Base-by-base conservation (phyloP, 2,888 invertebrate genomes). In the Toxonevra muliebris region DNA sequence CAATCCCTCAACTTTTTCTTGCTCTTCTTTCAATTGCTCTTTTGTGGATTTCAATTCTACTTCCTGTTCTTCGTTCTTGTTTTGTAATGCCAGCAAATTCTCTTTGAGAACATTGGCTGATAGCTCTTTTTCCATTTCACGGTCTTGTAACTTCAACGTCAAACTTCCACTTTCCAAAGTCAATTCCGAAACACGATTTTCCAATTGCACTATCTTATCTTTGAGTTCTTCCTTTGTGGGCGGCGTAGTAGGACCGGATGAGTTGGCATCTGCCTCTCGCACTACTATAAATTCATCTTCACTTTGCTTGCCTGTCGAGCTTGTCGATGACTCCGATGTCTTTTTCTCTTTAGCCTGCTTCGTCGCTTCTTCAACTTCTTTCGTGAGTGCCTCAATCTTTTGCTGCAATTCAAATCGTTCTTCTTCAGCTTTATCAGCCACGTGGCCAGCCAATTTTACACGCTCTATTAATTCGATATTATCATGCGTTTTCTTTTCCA, bases 221-320 rank as follows among this genome's bases (percentile, higher is more conserved):
- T 85, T 84, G 42, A 83, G 62, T 61, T 80, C 76, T 64, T 81
- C 81, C 61, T 83, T 84, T 1, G 75, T 72, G 1, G 76, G 77
- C 2, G 78, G 77, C 40, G 74, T 72, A 0, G 77, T 75, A 4
- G 77, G 75, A 9, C 75, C 76, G 12, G 74, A 76, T 13, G 79
- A 71, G 12, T 75, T 74, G 7, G 76, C 75, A 54, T 82, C 81
- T 9, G 78, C 74, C 42, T 82, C 80, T 30, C 81, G 77, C 9
- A 84, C 82, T 15, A 84, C 82, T 64, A 84, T 84, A 74, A 82
- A 75, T 77, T 82, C 70, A 77, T 81, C 73, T 76, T 84, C 74
- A 77, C 82, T 69, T 78, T 83, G 72, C 80, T 84, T 73, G 75
- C 78, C 76, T 12, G 77, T 77, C 30, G 82, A 76, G 19, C 77